Percentiles rank a stretch among this genome's conserved stretches.
Conservation (phyloP, 2,888 invertebrate genomes). For the Rosalia funebris region DNA sequence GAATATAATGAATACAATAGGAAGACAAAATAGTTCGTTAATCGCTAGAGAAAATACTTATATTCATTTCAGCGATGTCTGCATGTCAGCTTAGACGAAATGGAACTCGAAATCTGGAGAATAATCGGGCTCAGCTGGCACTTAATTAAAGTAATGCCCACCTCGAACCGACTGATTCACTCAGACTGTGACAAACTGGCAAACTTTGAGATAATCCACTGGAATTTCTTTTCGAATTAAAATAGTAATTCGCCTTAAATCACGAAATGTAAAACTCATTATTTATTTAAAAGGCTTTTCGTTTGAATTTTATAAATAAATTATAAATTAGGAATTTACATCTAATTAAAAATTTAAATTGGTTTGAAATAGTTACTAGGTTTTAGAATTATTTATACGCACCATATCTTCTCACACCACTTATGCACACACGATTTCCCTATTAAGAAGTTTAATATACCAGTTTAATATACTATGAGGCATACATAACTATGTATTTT, state of each 20-base stretch:
- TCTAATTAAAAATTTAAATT: conserved; percentile 24
- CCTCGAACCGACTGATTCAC: conserved; percentile 47
- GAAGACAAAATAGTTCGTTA: conserved; percentile 27
- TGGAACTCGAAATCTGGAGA: conserved; percentile 54
- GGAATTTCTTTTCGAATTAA: conserved; percentile 51
- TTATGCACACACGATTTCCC: too few relatives aligned
- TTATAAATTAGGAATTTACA: conserved; percentile 27
- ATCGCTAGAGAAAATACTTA: conserved; percentile 24
- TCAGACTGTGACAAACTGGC: conserved; percentile 51
- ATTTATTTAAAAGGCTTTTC: conserved; percentile 39
- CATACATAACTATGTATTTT: too few relatives aligned
- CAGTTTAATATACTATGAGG: too few relatives aligned
- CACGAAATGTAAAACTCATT: conserved; percentile 36
- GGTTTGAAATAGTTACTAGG: conserved; percentile 9
- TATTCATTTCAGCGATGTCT: conserved; percentile 30
- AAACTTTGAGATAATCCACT: conserved; percentile 52
- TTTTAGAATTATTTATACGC: conserved; percentile 3
- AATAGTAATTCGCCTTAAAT: conserved; percentile 45
- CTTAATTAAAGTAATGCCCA: conserved; percentile 61
- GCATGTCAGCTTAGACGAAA: conserved; percentile 48
- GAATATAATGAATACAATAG: conserved; percentile 53
- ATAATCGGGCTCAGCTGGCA: conserved; percentile 61
- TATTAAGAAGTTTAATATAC: too few relatives aligned
- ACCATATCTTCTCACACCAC: conserved; percentile 4
- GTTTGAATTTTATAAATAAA: conserved; percentile 33